Conservation (phyloP, 2,797 vertebrate species). For the Pseudochirops cupreus region DNA sequence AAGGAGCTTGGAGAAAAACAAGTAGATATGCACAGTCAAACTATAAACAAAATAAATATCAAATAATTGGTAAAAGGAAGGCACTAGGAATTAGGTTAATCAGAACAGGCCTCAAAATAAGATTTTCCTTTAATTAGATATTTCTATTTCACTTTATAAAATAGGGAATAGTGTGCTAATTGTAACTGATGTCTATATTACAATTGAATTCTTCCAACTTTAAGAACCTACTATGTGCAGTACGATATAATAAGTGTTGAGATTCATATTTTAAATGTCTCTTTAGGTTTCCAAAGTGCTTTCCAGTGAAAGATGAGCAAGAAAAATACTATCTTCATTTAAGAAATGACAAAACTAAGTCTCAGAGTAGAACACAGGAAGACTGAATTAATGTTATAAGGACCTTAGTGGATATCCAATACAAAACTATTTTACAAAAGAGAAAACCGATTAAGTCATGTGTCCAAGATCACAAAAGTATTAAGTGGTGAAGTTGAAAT, state of each 20-base stretch:
- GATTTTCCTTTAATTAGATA: not conserved
- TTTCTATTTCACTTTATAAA: not conserved
- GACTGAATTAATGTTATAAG: not conserved
- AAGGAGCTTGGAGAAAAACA: not conserved
- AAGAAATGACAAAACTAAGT: not conserved
- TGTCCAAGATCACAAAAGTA: not conserved
- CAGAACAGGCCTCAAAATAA: not conserved
- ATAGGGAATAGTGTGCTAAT: not conserved
- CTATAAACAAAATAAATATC: not conserved
- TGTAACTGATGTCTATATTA: not conserved
- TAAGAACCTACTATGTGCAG: not conserved
- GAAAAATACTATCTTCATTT: not conserved
- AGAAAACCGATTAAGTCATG: not conserved
- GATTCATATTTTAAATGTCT: not conserved
- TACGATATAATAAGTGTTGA: not conserved
- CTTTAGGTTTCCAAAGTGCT: not conserved
- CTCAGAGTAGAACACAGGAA: not conserved
- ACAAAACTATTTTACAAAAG: not conserved
- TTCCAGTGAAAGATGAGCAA: not conserved
- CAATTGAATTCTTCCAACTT: not conserved
- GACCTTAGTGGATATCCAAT: not conserved
- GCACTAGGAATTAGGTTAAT: not conserved
- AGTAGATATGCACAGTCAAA: not conserved
- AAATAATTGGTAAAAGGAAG: not conserved
- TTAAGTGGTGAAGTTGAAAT: not conserved